These are phyloP conservation scores for Catostylus mosaicus DNA, from an alignment of 30 jellyfish, hydroid and myxozoan genomes.

Conservation along the genomic window DNA sequence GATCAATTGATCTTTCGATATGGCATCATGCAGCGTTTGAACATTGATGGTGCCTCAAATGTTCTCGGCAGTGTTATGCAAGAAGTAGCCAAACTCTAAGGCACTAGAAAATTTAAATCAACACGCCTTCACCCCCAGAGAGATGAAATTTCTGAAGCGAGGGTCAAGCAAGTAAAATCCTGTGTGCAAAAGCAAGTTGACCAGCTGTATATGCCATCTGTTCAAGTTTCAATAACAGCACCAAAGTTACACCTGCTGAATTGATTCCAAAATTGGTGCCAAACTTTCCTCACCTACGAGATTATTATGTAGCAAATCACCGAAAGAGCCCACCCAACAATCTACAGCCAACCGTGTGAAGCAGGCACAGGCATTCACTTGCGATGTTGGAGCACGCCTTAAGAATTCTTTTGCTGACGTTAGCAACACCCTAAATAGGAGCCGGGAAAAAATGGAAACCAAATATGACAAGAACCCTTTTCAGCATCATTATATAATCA, in stretches of 20 bases:
- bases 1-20: constrained; percentile 38
- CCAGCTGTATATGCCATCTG: constrained; percentile 11
- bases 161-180: constrained; percentile 49
- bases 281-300: constrained; percentile 1
- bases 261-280: constrained; percentile 31
- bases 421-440: constrained; percentile 5
- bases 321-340: constrained; percentile 8
- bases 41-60: constrained; percentile 45
- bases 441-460: constrained; percentile 10
- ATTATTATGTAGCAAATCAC: constrained; percentile 2
- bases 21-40: constrained; percentile 40
- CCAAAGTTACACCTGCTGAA: constrained; percentile 16
- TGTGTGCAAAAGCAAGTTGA: constrained; percentile 54
- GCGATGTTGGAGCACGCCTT: constrained; percentile 20
- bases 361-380: constrained; percentile 4
- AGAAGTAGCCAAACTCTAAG: constrained; percentile 6
- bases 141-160: constrained; percentile 34
- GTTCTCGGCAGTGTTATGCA: constrained; percentile 45
- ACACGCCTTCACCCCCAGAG: constrained; percentile 46
- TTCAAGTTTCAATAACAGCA: constrained; percentile 1
- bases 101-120: constrained; percentile 31
- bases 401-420: constrained; percentile 27
- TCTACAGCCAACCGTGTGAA: constrained; percentile 6
- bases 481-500: constrained; percentile 15
- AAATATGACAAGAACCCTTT: constrained; percentile 22